phyloP scores from a whole-genome alignment of 1,140 invertebrate species.

The Drosophila virilis region DNA sequence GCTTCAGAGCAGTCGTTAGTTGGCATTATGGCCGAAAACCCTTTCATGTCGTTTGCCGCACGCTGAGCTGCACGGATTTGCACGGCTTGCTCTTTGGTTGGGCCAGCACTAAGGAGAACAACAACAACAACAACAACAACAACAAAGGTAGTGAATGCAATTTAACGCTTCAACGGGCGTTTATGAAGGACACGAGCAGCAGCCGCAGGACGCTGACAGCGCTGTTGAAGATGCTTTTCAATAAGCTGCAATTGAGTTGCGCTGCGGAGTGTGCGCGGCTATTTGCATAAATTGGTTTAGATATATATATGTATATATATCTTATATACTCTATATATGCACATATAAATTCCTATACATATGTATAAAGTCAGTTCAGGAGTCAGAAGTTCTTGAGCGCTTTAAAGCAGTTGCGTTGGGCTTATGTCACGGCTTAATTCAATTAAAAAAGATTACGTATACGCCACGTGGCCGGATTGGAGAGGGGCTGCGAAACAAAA shows the following conservation, averaged over 20 bases:
- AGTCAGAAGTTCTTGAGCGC: constrained; percentile 5
- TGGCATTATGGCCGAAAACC: constrained; percentile 66
- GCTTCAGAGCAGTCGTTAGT: constrained; percentile 34
- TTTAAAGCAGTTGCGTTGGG: constrained; percentile 14
- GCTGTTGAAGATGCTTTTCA: constrained; percentile 34
- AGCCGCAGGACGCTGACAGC: constrained; percentile 8
- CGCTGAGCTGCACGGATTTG: constrained; percentile 61
- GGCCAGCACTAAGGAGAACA: constrained; percentile 5
- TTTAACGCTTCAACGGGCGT: constrained; percentile 72
- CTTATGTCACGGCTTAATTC: constrained; percentile 79
- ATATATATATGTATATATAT: not conserved
- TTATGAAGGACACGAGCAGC: constrained; percentile 20
- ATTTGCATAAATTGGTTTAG: constrained; percentile 60
- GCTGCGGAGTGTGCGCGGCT: constrained; percentile 4
- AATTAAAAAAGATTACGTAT: constrained; percentile 79
- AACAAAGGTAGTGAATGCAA: constrained; percentile 67
- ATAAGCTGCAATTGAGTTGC: constrained; percentile 58
- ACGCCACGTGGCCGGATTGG: constrained; percentile 59
- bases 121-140: constrained; percentile 19
- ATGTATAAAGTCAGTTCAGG: not conserved
- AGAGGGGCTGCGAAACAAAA: not conserved
- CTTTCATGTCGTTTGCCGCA: constrained; percentile 68
- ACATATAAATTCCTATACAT: not conserved
- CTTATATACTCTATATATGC: not conserved
- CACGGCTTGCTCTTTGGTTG: constrained; percentile 21